Evolutionary conservation across 2,113 vertebrate species (phyloP).

Genomic region (Pterophyllum scalare): DNA sequence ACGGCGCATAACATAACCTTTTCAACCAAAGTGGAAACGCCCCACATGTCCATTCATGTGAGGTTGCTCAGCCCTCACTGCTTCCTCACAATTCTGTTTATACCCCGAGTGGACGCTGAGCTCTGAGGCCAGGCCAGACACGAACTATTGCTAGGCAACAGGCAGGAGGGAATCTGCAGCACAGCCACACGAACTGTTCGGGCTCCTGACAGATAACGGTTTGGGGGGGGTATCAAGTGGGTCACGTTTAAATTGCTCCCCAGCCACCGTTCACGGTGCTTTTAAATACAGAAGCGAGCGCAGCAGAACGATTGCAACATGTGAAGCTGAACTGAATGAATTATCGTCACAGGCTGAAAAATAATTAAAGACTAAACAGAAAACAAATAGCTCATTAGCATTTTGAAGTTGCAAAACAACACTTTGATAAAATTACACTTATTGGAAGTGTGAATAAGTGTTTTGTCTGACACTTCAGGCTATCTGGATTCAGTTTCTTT

Average conservation of each 20-base stretch:
- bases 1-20: constrained; percentile 46
- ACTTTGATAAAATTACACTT: background rate
- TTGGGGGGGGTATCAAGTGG: background rate
- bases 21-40: constrained; percentile 66
- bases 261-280: background rate
- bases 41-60: constrained; percentile 66
- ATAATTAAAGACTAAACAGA: constrained; percentile 11
- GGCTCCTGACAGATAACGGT: constrained; percentile 48
- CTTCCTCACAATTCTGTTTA: constrained; percentile 55
- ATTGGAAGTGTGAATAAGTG: background rate
- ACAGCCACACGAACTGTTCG: constrained; percentile 19
- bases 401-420: constrained; percentile 12
- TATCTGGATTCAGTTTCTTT: background rate
- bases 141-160: constrained; percentile 76
- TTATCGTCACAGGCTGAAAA: constrained; percentile 18
- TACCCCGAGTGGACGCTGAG: constrained; percentile 44
- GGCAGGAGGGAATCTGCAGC: constrained; percentile 57
- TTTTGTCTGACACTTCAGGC: background rate
- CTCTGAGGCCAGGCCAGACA: constrained; percentile 44
- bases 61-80: constrained; percentile 49
- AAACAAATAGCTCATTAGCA: constrained; percentile 9
- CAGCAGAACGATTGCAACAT: constrained; percentile 1
- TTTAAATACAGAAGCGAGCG: background rate
- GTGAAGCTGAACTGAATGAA: background rate
- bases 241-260: constrained; percentile 18